Conservation (phyloP, 1,140 invertebrate genomes). For the Homarus americanus region DNA sequence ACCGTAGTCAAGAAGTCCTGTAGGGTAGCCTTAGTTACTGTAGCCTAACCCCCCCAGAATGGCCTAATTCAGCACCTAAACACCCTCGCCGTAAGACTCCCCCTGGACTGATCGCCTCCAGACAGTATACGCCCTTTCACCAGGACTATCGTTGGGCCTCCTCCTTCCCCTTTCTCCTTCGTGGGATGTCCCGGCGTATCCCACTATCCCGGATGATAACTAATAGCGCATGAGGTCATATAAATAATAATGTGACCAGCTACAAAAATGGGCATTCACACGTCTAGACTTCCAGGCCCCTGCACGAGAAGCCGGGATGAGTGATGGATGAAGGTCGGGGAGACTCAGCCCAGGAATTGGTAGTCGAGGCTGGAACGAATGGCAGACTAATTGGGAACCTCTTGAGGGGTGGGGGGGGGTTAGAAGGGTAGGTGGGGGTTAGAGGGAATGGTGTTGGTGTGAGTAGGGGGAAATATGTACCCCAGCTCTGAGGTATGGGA, state of each 20-base stretch:
- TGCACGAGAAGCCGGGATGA: neutral
- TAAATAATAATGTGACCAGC: slow-evolving; percentile 37
- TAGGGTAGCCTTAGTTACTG: neutral
- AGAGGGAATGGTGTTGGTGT: neutral
- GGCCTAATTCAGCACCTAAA: neutral
- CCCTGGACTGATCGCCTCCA: neutral
- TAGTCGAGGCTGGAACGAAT: slow-evolving; percentile 51
- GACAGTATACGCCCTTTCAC: neutral
- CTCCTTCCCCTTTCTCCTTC: neutral
- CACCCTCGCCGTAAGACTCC: neutral
- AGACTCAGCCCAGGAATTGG: neutral
- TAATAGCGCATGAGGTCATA: slow-evolving; percentile 23
- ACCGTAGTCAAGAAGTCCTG: neutral
- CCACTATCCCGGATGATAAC: slow-evolving; percentile 1
- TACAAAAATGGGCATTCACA: slow-evolving; percentile 17
- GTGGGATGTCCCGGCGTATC: slow-evolving; percentile 6
- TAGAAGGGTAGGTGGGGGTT: neutral
- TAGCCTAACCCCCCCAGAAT: too few relatives aligned
- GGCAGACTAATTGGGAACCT: slow-evolving; percentile 20
- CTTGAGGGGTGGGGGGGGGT: neutral
- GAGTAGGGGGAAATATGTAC: too few relatives aligned
- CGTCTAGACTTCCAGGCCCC: neutral
- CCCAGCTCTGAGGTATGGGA: too few relatives aligned
- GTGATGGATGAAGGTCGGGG: slow-evolving; percentile 37
- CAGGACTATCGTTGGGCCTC: neutral